Evolutionary conservation across 2,797 vertebrate genomes (phyloP).

Genomic region (Urophycis tenuis): DNA sequence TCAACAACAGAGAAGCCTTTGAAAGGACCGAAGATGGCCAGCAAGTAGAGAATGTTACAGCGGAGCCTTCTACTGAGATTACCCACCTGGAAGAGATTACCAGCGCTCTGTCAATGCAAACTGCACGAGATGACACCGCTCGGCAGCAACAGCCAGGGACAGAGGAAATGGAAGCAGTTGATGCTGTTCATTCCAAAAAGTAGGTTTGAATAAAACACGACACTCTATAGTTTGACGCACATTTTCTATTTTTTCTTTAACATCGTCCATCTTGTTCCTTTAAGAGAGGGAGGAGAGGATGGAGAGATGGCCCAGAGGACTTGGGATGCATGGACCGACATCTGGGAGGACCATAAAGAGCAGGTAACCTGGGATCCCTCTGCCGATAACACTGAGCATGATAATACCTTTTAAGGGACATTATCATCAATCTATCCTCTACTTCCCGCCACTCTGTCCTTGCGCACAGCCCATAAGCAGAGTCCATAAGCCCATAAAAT

Average conservation of each 20-base stretch:
- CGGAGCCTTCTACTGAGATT: slow-evolving; percentile 10
- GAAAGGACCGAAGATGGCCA: slow-evolving; percentile 29
- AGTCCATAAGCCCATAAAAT: background rate
- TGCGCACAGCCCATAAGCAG: background rate
- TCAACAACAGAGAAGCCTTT: background rate
- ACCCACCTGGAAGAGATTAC: slow-evolving; percentile 42
- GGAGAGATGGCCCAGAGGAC: slow-evolving; percentile 17
- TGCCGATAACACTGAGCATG: background rate
- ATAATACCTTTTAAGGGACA: background rate
- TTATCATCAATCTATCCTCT: background rate
- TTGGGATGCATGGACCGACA: slow-evolving; percentile 43
- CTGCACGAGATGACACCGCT: slow-evolving; percentile 19
- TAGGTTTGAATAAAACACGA: slow-evolving; percentile 13
- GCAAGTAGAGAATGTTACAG: slow-evolving; percentile 27
- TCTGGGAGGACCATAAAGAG: slow-evolving; percentile 39
- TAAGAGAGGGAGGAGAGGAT: slow-evolving; percentile 15
- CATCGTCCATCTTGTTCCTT: slow-evolving; percentile 25
- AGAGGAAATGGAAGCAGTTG: slow-evolving; percentile 26
- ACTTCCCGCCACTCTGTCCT: background rate
- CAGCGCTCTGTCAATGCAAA: slow-evolving; percentile 27
- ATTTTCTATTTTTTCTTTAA: slow-evolving; percentile 13
- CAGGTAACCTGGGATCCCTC: slow-evolving; percentile 27
- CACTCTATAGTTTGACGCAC: background rate
- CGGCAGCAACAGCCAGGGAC: slow-evolving; percentile 32
- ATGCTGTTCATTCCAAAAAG: slow-evolving; percentile 39